A percentile compares a stretch with the other conserved stretches of the same genome.
phyloP scores from a whole-genome alignment of 2,888 invertebrate species.

The Eristalis tenax region DNA sequence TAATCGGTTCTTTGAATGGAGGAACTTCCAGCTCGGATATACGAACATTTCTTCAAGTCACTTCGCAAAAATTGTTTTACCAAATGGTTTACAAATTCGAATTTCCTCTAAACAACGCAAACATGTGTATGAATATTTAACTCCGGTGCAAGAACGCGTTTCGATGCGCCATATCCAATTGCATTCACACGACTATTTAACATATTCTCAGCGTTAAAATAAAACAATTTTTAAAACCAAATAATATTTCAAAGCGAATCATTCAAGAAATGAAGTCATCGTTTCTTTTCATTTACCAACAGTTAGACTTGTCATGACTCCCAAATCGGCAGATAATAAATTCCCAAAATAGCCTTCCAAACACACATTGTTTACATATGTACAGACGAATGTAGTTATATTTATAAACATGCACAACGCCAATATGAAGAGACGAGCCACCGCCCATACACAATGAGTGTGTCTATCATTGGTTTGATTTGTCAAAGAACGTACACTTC shows the following conservation, averaged over 20 bases:
- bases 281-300: neutral
- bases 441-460: neutral
- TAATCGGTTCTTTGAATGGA: no score
- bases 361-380: neutral
- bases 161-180: no score
- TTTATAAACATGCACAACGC: neutral
- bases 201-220: neutral
- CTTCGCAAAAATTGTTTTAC: no score
- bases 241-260: neutral
- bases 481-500: neutral
- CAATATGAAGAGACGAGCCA: neutral
- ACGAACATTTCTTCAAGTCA: no score
- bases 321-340: neutral
- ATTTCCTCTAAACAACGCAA: no score
- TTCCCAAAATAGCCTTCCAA: neutral
- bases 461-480: neutral
- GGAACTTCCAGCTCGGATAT: no score
- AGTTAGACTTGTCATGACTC: neutral
- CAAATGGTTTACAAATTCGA: no score
- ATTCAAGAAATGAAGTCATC: neutral
- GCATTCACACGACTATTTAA: no score
- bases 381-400: neutral
- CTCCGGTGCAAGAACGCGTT: no score
- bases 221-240: neutral
- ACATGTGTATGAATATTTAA: no score